Evolutionary conservation across 2,113 vertebrate genomes (phyloP).

Genomic region (Sapayoa aenigma): DNA sequence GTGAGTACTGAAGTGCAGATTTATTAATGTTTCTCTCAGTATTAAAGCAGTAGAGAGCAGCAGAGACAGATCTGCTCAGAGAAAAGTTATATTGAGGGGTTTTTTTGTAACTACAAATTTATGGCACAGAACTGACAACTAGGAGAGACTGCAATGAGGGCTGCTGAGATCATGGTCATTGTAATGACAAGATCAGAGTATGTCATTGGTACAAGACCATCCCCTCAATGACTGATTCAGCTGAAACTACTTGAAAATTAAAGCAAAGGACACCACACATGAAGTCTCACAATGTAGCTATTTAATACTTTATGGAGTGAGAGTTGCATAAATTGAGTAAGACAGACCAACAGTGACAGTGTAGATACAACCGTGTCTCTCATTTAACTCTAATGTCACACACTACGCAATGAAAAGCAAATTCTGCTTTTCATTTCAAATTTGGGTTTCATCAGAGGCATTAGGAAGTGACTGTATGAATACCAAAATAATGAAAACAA

Average conservation of each 20-base stretch:
- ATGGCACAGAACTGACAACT: not conserved
- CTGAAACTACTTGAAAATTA: conserved; percentile 13
- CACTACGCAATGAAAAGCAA: not conserved
- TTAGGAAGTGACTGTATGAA: not conserved
- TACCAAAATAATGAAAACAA: not conserved
- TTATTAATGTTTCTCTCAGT: conserved; percentile 14
- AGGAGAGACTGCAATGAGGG: not conserved
- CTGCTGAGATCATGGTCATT: not conserved
- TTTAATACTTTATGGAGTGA: conserved; percentile 10
- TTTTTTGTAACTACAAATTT: not conserved
- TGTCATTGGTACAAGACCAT: not conserved
- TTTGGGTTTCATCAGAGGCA: not conserved
- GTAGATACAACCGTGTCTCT: not conserved
- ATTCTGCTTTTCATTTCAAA: not conserved
- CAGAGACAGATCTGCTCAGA: not conserved
- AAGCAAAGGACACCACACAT: not conserved
- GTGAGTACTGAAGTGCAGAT: conserved; percentile 14
- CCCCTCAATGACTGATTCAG: not conserved
- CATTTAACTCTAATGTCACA: not conserved
- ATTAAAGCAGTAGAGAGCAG: not conserved
- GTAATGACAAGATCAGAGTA: not conserved
- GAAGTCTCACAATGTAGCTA: not conserved
- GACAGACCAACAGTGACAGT: not conserved
- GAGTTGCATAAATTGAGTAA: not conserved
- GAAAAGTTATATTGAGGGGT: not conserved